Evolutionary conservation across 2,113 vertebrate genomes (phyloP).

Genomic region (Chitala chitala): DNA sequence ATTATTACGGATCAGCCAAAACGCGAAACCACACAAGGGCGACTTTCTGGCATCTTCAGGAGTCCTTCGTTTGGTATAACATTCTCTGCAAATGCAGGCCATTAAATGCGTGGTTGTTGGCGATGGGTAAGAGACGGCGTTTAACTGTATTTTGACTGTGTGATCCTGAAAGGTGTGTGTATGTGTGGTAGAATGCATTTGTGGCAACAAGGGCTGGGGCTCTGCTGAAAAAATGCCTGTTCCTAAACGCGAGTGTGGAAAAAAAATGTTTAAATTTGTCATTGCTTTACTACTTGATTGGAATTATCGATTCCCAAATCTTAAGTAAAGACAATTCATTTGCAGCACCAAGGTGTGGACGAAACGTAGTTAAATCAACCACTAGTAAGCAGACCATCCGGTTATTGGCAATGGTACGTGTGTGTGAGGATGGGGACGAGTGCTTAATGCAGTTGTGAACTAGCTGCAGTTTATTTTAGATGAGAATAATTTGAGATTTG

Average conservation of each 20-base stretch:
- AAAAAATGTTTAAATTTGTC: not conserved
- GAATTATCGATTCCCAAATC: not conserved
- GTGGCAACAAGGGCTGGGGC: constrained; percentile 51
- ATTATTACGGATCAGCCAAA: constrained; percentile 19
- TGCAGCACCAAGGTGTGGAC: not conserved
- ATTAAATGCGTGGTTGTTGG: constrained; percentile 75
- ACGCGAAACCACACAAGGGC: constrained; percentile 4
- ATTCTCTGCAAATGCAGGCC: constrained; percentile 61
- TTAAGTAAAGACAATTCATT: not conserved
- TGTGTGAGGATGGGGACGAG: not conserved
- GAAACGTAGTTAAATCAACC: not conserved
- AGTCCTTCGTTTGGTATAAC: constrained; percentile 34
- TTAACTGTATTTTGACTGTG: constrained; percentile 7
- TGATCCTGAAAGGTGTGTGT: constrained; percentile 29
- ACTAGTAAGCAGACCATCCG: not conserved
- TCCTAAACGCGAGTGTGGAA: not conserved
- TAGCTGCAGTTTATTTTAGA: not conserved
- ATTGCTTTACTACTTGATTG: not conserved
- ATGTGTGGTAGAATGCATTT: constrained; percentile 53
- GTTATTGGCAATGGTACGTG: no score
- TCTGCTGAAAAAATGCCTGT: not conserved
- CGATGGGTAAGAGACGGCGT: constrained; percentile 61
- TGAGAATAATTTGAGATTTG: not conserved
- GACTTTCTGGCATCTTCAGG: constrained; percentile 12
- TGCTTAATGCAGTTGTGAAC: not conserved